These are phyloP conservation scores for Limosa lapponica DNA, from an alignment of 2,797 vertebrate genomes.

Conservation along the genomic window DNA sequence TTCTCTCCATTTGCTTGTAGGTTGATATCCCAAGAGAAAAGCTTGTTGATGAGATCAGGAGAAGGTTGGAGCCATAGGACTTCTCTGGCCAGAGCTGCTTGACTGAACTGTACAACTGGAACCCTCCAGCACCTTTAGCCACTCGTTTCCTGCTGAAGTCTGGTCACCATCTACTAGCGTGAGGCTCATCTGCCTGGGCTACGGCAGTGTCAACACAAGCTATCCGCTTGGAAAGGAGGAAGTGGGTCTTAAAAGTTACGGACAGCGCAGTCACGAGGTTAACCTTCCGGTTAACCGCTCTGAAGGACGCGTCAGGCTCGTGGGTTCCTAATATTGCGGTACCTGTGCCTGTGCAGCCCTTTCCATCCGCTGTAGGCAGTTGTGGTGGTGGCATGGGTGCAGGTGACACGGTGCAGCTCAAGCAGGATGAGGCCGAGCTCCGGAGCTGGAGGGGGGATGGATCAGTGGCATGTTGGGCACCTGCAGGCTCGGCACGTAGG, in stretches of 20 bases:
- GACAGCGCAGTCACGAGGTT: neutral
- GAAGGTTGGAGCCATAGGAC: constrained; percentile 62
- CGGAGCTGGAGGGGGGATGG: accelerated
- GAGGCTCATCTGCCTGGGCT: neutral
- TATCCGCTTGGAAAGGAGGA: neutral
- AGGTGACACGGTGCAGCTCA: accelerated
- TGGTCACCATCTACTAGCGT: neutral
- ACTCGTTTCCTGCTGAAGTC: accelerated
- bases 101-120: neutral
- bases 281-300: neutral
- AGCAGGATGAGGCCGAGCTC: neutral
- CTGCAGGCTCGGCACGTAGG: accelerated
- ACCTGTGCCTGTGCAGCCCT: neutral
- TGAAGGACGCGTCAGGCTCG: neutral
- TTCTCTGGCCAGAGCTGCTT: neutral
- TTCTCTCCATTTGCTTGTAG: constrained; percentile 70
- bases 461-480: accelerated
- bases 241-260: accelerated
- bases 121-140: neutral
- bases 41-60: constrained; percentile 87
- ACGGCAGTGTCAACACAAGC: accelerated
- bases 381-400: accelerated
- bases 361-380: accelerated
- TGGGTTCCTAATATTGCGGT: neutral
- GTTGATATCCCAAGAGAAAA: constrained; percentile 83